A percentile compares a stretch with the other conserved stretches of the same genome.
Conservation (phyloP, 1,140 invertebrate genomes). For the Teleopsis dalmanni region DNA sequence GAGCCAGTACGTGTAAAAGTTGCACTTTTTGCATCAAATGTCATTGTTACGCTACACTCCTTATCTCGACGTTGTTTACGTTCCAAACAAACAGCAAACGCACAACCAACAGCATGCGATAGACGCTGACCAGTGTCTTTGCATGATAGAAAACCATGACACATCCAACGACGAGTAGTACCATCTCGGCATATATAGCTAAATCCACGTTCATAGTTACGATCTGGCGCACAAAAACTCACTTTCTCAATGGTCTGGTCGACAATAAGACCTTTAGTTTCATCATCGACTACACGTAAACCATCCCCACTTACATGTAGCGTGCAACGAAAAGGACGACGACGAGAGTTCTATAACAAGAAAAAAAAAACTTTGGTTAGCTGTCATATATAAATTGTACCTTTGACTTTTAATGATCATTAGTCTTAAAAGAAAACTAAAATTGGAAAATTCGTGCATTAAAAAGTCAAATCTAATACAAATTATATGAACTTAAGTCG, state of each 20-base stretch:
- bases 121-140: constrained; percentile 95
- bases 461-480: too few species aligned
- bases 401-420: too few species aligned
- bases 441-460: too few species aligned
- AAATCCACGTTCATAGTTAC: constrained; percentile 96
- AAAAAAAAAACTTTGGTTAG: not conserved
- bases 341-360: constrained; percentile 69
- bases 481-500: not conserved
- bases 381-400: not conserved
- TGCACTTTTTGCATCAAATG: constrained; percentile 87
- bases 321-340: constrained; percentile 78
- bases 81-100: constrained; percentile 96
- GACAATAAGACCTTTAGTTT: constrained; percentile 96
- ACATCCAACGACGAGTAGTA: constrained; percentile 89
- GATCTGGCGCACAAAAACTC: constrained; percentile 98
- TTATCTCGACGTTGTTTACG: constrained; percentile 96
- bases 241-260: constrained; percentile 99
- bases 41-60: constrained; percentile 89
- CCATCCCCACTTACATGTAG: constrained; percentile 97
- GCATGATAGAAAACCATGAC: constrained; percentile 94
- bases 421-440: too few species aligned
- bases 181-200: constrained; percentile 57
- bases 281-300: constrained; percentile 94
- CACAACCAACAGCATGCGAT: constrained; percentile 98
- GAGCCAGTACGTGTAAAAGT: constrained; percentile 90